phyloP scores from a whole-genome alignment of 2,888 invertebrate genomes.

The Acanthosepion pharaonis region DNA sequence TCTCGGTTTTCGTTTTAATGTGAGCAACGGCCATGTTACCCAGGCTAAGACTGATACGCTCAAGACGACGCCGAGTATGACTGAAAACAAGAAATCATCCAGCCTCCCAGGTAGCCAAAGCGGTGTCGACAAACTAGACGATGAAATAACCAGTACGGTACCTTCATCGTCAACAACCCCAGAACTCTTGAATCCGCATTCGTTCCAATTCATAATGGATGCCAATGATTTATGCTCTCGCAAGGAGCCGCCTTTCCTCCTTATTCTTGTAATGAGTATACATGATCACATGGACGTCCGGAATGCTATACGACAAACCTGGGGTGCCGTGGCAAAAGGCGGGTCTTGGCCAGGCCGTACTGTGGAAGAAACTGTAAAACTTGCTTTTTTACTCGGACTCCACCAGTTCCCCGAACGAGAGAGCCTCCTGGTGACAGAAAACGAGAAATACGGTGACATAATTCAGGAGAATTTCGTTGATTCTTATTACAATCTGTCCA shows the following conservation, averaged over 20 bases:
- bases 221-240: slow-evolving; percentile 50
- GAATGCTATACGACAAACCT: slow-evolving; percentile 58
- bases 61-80: neutral
- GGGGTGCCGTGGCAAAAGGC: slow-evolving; percentile 55
- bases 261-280: slow-evolving; percentile 58
- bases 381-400: slow-evolving; percentile 58
- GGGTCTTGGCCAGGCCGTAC: slow-evolving; percentile 55
- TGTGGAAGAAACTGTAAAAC: slow-evolving; percentile 50
- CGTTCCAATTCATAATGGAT: neutral
- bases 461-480: slow-evolving; percentile 49
- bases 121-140: neutral
- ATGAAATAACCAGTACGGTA: neutral
- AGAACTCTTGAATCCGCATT: slow-evolving; percentile 38
- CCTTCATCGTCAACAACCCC: neutral
- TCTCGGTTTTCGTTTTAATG: neutral
- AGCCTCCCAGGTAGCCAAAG: neutral
- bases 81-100: neutral
- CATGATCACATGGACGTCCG: slow-evolving; percentile 53
- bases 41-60: neutral
- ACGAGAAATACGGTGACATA: slow-evolving; percentile 51
- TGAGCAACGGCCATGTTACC: neutral
- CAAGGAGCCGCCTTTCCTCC: slow-evolving; percentile 51
- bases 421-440: slow-evolving; percentile 48
- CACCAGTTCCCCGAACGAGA: slow-evolving; percentile 37
- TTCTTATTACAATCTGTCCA: slow-evolving; percentile 48